These are phyloP conservation scores for Oligia fasciuncula DNA, from an alignment of 2,888 invertebrate genomes.

Conservation along the genomic window DNA sequence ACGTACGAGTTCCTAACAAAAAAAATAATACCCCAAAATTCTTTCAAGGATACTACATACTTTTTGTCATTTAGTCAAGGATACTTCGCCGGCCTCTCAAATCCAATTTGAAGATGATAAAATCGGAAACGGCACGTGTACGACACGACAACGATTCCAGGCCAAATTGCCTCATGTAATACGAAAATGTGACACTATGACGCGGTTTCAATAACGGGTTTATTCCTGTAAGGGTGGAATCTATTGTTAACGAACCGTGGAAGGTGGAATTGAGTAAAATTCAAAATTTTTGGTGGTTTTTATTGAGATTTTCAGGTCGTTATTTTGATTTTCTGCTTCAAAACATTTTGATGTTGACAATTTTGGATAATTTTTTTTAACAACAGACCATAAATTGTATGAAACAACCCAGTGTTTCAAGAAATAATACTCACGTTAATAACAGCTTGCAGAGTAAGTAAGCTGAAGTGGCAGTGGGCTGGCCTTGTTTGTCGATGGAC, in stretches of 20 bases:
- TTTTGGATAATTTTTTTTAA: background rate
- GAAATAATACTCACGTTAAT: background rate
- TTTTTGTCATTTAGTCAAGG: constrained; percentile 60
- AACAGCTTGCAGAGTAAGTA: background rate
- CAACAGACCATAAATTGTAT: background rate
- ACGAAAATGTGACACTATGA: constrained; percentile 48
- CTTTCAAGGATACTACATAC: constrained; percentile 24
- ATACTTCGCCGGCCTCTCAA: constrained; percentile 54
- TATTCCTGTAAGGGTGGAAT: constrained; percentile 39
- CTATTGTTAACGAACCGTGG: constrained; percentile 35
- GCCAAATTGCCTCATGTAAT: constrained; percentile 54
- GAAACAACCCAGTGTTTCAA: background rate
- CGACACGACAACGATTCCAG: constrained; percentile 31
- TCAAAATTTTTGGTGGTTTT: constrained; percentile 1
- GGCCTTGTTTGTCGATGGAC: background rate
- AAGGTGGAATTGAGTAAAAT: constrained; percentile 18
- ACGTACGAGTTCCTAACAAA: background rate
- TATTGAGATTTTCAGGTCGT: constrained; percentile 6
- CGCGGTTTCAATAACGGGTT: constrained; percentile 30
- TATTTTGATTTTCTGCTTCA: constrained; percentile 5
- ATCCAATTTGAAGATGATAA: constrained; percentile 70
- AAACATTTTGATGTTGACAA: constrained; percentile 1
- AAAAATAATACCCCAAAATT: background rate
- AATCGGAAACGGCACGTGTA: constrained; percentile 35
- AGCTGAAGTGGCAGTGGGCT: background rate